These are phyloP conservation scores for Drosophila barbarae DNA, from an alignment of 2,888 invertebrate genomes.

Conservation along the genomic window DNA sequence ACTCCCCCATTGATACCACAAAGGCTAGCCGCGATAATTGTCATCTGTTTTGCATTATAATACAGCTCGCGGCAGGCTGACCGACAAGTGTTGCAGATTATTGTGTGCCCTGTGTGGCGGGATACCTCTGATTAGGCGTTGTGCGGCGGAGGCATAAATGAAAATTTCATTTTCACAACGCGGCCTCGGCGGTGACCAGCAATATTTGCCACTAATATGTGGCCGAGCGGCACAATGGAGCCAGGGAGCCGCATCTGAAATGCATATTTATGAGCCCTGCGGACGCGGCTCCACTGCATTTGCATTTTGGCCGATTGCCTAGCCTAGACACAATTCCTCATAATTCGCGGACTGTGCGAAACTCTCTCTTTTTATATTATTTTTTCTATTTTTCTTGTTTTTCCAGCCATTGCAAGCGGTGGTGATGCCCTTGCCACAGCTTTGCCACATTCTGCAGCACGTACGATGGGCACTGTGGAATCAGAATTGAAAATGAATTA, in stretches of 20 bases:
- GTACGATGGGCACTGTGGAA: conserved; percentile 50
- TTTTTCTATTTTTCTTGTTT: conserved; percentile 2
- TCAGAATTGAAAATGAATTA: conserved; percentile 69
- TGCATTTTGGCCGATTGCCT: conserved; percentile 66
- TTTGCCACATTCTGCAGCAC: conserved; percentile 46
- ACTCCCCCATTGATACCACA: conserved; percentile 8
- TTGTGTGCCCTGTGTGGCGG: conserved; percentile 20
- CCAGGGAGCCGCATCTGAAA: conserved; percentile 49
- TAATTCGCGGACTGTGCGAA: conserved; percentile 58
- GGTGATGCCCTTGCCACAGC: conserved; percentile 13
- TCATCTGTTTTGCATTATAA: conserved; percentile 67
- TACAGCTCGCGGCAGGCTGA: conserved; percentile 13
- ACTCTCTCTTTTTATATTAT: conserved; percentile 51
- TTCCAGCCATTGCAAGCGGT: background rate
- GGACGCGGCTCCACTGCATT: conserved; percentile 41
- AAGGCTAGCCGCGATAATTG: conserved; percentile 40
- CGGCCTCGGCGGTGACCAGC: conserved; percentile 49
- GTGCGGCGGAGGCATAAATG: conserved; percentile 41
- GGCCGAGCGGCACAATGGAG: conserved; percentile 48
- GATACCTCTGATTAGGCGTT: conserved; percentile 23
- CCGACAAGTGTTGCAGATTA: conserved; percentile 40
- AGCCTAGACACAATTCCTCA: conserved; percentile 70
- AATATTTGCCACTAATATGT: conserved; percentile 67
- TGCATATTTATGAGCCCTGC: conserved; percentile 68
- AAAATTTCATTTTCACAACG: conserved; percentile 51